Evolutionary conservation across 1,140 invertebrate species (phyloP).

Genomic region (Orchesella cincta): DNA sequence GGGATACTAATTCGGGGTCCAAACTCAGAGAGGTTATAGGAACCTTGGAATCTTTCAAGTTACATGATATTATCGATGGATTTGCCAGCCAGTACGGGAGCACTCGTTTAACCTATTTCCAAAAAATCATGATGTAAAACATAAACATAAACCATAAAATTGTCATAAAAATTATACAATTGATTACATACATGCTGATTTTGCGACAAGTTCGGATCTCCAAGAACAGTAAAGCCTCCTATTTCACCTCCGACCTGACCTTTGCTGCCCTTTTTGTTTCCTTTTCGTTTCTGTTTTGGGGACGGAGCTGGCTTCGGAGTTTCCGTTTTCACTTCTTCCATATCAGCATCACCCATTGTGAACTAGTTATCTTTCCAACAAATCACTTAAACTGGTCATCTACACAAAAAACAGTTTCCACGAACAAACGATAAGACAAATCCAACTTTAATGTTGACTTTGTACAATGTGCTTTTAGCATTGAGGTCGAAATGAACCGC

Average conservation of each 20-base stretch:
- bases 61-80: slow-evolving; percentile 72
- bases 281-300: slow-evolving; percentile 22
- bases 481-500: no score
- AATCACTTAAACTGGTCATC: no score
- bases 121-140: slow-evolving; percentile 7
- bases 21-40: slow-evolving; percentile 66
- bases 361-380: no score
- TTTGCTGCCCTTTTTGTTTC: background rate
- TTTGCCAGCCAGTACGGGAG: slow-evolving; percentile 83
- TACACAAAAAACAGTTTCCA: no score
- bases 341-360: no score
- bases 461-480: no score
- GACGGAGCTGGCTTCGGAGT: no score
- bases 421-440: no score
- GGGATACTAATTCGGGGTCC: slow-evolving; percentile 65
- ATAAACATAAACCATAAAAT: slow-evolving; percentile 3
- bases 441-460: no score
- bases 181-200: slow-evolving; percentile 32
- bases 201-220: slow-evolving; percentile 34
- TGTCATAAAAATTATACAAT: slow-evolving; percentile 53
- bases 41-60: slow-evolving; percentile 65
- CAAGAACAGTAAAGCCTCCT: slow-evolving; percentile 49
- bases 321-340: background rate
- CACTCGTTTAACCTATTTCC: slow-evolving; percentile 66
- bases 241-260: slow-evolving; percentile 21